phyloP scores from a whole-genome alignment of 2,797 vertebrate species.

The Muraenolepis orangiensis region DNA sequence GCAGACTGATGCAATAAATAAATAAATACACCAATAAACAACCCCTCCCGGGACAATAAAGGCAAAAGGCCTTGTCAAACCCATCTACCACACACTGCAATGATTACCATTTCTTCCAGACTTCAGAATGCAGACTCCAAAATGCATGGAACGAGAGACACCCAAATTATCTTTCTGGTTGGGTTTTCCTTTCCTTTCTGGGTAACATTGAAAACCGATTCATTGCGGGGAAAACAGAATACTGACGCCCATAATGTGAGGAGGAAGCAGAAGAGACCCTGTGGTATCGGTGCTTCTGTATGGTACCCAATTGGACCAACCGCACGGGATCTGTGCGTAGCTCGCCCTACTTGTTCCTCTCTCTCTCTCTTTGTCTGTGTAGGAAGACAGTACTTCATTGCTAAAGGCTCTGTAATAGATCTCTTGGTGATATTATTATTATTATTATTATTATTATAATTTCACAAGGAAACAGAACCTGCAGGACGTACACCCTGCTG shows the following conservation, averaged over 20 bases:
- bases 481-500: constrained; percentile 80
- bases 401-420: constrained; percentile 79
- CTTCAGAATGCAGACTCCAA: no score
- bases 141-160: constrained; percentile 54
- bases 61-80: constrained; percentile 39
- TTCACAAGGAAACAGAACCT: constrained; percentile 72
- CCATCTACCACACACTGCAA: constrained; percentile 60
- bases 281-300: constrained; percentile 76
- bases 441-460: constrained; percentile 51
- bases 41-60: constrained; percentile 41
- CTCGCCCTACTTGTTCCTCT: constrained; percentile 75
- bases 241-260: constrained; percentile 52
- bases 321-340: constrained; percentile 80
- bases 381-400: constrained; percentile 81
- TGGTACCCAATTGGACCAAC: constrained; percentile 72
- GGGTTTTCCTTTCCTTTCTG: constrained; percentile 15
- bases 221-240: constrained; percentile 52
- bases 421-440: constrained; percentile 65
- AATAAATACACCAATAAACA: constrained; percentile 46
- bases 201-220: constrained; percentile 32
- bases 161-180: constrained; percentile 24
- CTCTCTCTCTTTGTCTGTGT: constrained; percentile 67
- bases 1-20: constrained; percentile 63
- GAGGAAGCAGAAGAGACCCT: constrained; percentile 53
- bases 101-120: constrained; percentile 75